Base-by-base conservation (phyloP, 2,888 invertebrate species). In the Gandaritis pyraliata region DNA sequence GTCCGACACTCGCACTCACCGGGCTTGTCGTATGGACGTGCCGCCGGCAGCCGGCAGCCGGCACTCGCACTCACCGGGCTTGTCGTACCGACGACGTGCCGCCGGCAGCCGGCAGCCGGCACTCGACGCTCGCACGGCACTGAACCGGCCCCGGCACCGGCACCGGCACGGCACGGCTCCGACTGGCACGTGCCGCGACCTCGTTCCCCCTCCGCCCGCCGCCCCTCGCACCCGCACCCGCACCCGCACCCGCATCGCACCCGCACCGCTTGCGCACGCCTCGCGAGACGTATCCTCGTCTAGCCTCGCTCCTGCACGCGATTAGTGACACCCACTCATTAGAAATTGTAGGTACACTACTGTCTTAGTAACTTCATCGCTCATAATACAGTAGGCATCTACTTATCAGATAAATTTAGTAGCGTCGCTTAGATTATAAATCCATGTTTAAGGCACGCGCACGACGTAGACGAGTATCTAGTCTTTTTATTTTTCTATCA, bases 11-110 rank as follows among this genome's bases (percentile, higher is more conserved):
- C 75, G 75, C 74, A 70, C 61, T 71, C 77, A 74, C 76, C 72
- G 75, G 77, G 79, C 81, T 78, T 63, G 64, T 62, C 67, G 71
- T 58, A 72, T 72, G 77, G 72, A 72, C 47, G 54, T 33, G 60
- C 63, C 65, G 65, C n/a, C 46, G 41, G 29, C 12, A 49, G n/a
- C n/a, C n/a, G n/a, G n/a, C n/a, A n/a, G n/a, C 75, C 69, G 70
- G 70, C 64, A 64, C 71, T 71, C 75, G 75, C 74, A 70, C 61
- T 71, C 77, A 74, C 76, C 72, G 75, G 77, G 79, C 81, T 78
- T 63, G 64, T 62, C 67, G 71, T 58, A 72, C 72, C n/a, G n/a
- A n/a, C 78, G 72, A 72, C 47, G 54, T 33, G 60, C 63, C 65
- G 65, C n/a, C 46, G 41, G 29, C 12, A 49, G n/a, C n/a, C n/a